Percentiles rank a stretch among this genome's conserved stretches.
Evolutionary conservation across 2,113 vertebrate genomes (phyloP).

Genomic region (Boleophthalmus pectinirostris): DNA sequence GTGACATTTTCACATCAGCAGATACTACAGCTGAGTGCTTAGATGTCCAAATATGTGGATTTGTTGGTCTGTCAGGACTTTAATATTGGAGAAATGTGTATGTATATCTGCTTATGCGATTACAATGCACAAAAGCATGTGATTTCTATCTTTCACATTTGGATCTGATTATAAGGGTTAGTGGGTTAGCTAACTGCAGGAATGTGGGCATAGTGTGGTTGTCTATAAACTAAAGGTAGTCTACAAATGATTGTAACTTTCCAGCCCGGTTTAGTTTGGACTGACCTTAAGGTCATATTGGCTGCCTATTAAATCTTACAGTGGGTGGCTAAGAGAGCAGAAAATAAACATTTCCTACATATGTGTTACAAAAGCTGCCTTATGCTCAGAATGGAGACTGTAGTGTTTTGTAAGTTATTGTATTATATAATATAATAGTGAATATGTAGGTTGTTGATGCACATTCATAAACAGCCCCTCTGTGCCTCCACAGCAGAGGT

Average conservation of each 20-base stretch:
- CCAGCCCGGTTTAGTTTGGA: not conserved
- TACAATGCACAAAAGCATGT: not conserved
- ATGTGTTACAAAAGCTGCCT: not conserved
- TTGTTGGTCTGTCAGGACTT: not conserved
- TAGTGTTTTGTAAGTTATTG: not conserved
- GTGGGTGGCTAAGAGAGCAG: conserved; percentile 3
- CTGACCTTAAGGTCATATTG: conserved; percentile 8
- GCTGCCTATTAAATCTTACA: conserved; percentile 8
- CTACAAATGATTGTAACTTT: conserved; percentile 4
- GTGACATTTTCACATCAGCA: not conserved
- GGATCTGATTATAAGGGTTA: not conserved
- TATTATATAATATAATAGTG: not conserved
- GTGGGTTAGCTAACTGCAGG: not conserved
- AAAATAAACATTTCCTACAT: conserved; percentile 12
- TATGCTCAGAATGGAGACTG: not conserved
- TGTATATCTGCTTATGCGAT: not conserved
- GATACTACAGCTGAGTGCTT: not conserved
- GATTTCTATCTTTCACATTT: not conserved
- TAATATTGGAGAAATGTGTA: not conserved
- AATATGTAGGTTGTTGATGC: not conserved
- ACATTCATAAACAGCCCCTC: conserved; percentile 4
- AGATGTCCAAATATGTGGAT: not conserved
- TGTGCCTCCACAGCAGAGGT: not conserved
- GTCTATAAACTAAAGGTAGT: conserved; percentile 6
- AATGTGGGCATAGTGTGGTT: not conserved